Evolutionary conservation across 92 coral and sea anemone species (phyloP), one percentile per base, ranked within the genome.

Genomic region (Desmophyllum pertusum): DNA sequence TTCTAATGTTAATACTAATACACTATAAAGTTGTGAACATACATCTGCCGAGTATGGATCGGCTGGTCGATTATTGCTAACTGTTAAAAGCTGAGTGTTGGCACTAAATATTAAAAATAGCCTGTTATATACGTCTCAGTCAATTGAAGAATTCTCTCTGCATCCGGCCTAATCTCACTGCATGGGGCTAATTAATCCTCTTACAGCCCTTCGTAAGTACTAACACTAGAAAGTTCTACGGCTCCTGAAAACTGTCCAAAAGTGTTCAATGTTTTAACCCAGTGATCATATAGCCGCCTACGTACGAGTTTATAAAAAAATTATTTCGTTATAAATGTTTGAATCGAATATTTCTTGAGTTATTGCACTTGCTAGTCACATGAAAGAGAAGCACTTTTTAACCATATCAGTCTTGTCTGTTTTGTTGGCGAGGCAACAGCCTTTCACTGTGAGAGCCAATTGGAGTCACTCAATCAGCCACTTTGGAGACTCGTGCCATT

Each of bases 401-500:
- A 15, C 25, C 25, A 11, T 36, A 18, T 46, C n/a, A n/a, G n/a
- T n/a, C 61, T 8, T 51, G 61, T 31, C 29, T 37, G 17, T 38
- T 52, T 21, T 48, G 29, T 33, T 51, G 11, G 10, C 9, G 73
- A 40, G 35, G 69, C n/a, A 40, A 1, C 23, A 37, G n/a, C 38
- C 70, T 77, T 38, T 42, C 37, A 11, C 18, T 29, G 8, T 10
- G 40, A 79, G 53, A 37, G 29, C 35, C 5, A 31, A 3, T 10
- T 21, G 10, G 7, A 66, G 35, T 66, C 50, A 67, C 65, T 46
- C 37, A 5, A 13, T 46, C 67, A 68, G 50, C 39, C 62, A 50
- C 18, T 14, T 5, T 38, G 84, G 84, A 21, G 84, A 70, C 46
- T 80, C 84, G 50, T 50, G 33, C 52, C 63, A 50, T 80, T 31